Base-by-base conservation (phyloP, 1,140 invertebrate species). In the Ridgeia piscesae region DNA sequence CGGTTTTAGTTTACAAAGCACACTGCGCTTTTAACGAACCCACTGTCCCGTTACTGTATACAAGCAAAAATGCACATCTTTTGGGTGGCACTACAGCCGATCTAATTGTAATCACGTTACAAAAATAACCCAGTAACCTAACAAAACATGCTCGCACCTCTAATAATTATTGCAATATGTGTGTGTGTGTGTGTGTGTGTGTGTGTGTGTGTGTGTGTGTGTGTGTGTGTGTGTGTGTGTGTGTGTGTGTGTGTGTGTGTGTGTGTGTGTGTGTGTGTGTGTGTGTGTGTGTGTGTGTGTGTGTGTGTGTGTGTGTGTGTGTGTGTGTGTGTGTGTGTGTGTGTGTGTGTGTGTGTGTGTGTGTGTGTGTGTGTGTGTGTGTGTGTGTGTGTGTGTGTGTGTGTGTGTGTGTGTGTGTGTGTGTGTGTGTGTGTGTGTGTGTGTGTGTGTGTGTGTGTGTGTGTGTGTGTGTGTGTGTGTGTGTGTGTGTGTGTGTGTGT, bases 401-500 rank as follows among this genome's bases (percentile, higher is more conserved):
- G 34, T 92, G 91, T 92, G 89, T 92, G 48, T 33, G 27, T 34
- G 35, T 42, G 35, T 92, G 88, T 92, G 48, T 50, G 14, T 58
- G 91, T 33, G 35, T 92, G 35, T 92, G 88, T 92, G 6, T 58
- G 48, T 88, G 77, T 92, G 35, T 92, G 33, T 33, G 91, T 92
- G 89, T 35, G 35, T 35, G 21, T 34, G 35, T 89, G 90, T 92
- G 88, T 0, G 0, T n/a, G 90, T n/a, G 34, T 42, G 35, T 35
- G 88, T 48, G 89, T 77, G 50, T 21, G n/a, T 33, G 2, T 92
- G 50, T 88, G 35, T 92, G 50, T 92, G 88, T 92, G 50, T 92
- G 88, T 92, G 50, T 92, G 88, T 92, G 91, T 92, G 88, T 92
- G 33, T 92, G 88, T 92, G 50, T 92, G 88, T 92, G 48, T 89